A percentile compares a stretch with the other conserved stretches of the same genome.
Conservation (phyloP, 2,797 vertebrate species). For the Decapterus maruadsi region DNA sequence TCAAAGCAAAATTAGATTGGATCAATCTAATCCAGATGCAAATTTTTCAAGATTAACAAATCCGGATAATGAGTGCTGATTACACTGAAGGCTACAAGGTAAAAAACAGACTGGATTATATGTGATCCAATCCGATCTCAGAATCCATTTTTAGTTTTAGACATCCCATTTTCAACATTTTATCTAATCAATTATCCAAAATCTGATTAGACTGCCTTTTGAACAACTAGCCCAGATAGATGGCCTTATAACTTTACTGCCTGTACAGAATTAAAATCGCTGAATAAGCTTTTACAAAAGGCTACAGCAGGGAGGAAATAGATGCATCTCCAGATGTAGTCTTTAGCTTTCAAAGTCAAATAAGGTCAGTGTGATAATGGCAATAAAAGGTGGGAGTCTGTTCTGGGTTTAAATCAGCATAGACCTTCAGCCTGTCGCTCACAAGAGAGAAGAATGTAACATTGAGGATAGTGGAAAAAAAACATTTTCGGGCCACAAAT, state of each 20-base stretch:
- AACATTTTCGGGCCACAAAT: constrained; percentile 30
- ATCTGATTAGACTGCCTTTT: no score
- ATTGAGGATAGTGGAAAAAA: constrained; percentile 9
- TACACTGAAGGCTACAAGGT: no score
- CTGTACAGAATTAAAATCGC: background rate
- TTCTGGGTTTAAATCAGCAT: background rate
- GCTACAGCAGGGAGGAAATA: constrained; percentile 1
- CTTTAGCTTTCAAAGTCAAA: constrained; percentile 17
- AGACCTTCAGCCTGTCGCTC: constrained; percentile 6
- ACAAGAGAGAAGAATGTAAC: background rate
- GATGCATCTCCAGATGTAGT: constrained; percentile 16
- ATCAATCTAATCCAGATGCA: no score
- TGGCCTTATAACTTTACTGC: background rate
- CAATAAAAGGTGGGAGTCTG: background rate
- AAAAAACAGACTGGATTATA: no score
- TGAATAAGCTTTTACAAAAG: constrained; percentile 1
- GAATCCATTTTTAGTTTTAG: no score
- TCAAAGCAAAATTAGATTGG: no score
- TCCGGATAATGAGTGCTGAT: no score
- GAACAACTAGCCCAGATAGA: background rate
- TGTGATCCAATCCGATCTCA: no score
- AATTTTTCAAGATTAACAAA: no score
- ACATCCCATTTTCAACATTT: no score
- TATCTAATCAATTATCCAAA: no score
- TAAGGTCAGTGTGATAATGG: constrained; percentile 12